Conservation (phyloP, 1,140 invertebrate genomes). For the Vanessa atalanta region DNA sequence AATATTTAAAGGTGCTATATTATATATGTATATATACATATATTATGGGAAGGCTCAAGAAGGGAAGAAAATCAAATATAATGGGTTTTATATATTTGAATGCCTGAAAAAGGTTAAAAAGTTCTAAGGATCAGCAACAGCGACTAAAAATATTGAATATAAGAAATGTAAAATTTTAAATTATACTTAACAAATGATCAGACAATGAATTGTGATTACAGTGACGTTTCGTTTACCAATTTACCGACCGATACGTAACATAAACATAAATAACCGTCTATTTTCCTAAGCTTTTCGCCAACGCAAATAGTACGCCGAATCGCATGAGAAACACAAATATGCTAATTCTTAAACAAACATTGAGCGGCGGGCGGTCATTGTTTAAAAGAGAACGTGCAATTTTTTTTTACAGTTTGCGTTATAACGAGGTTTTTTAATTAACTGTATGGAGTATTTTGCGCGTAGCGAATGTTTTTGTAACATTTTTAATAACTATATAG, state of each 20-base stretch:
- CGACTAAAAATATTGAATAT: too few relatives aligned
- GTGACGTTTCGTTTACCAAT: conserved; percentile 22
- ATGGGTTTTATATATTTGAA: too few relatives aligned
- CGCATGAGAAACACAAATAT: conserved; percentile 64
- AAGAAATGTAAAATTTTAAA: too few relatives aligned
- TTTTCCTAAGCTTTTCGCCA: conserved; percentile 43
- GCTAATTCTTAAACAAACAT: conserved; percentile 59
- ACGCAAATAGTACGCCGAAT: conserved; percentile 31
- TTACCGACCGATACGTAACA: conserved; percentile 25
- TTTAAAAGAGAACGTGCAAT: conserved; percentile 49
- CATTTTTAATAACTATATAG: neutral
- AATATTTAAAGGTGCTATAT: too few relatives aligned
- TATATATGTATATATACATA: too few relatives aligned
- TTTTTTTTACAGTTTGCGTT: conserved; percentile 42
- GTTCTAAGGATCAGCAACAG: too few relatives aligned
- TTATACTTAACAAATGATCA: too few relatives aligned
- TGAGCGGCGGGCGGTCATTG: conserved; percentile 46
- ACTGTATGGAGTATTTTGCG: conserved; percentile 9
- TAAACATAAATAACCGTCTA: conserved; percentile 37
- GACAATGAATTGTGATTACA: neutral
- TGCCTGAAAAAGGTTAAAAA: too few relatives aligned
- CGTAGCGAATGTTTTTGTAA: conserved; percentile 10
- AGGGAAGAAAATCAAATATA: too few relatives aligned
- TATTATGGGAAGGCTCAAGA: too few relatives aligned
- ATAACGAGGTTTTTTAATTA: conserved; percentile 30